Evolutionary conservation across 2,888 invertebrate genomes (phyloP), one percentile per base, ranked within the genome.

Genomic region (Oligia strigilis): DNA sequence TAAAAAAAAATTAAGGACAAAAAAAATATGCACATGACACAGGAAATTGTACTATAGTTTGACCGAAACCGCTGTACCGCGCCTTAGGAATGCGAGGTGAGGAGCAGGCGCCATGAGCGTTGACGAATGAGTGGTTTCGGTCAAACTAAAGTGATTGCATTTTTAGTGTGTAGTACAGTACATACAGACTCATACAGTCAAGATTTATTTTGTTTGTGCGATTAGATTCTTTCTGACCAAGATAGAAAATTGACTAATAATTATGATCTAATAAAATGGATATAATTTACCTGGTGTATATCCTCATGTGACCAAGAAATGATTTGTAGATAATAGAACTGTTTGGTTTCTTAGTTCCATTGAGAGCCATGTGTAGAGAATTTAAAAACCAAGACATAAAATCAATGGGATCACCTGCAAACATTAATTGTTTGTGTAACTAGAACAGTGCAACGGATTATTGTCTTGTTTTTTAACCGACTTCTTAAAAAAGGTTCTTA

Each of bases 331-430:
- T 98, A 77, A 99, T 99, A 60, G 99, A 99, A 75, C 99, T 99
- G 87, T 98, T 98, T 2, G 97, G 97, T 90, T 98, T 98, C 93
- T 99, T 99, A 1, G 98, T 99, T 43, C 99, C 99, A 94, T 99
- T 99, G 78, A 99, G 97, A 1, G 99, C 99, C 88, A 98, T 97
- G 93, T 99, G 99, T 58, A 99, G 97, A 0, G 99, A 99, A 94
- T 99, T 99, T 69, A 99, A 97, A 93, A 99, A 99, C 99, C 99
- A 99, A 0, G 99, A 99, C 79, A 99, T 97, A 94, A 99, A 99
- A 93, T 99, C 99, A 81, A 99, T 98, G 0, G 99, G 99, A 97
- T 99, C 99, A 90, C 99, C 99, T 99, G 90, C 11, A 91, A 92
- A 81, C 58, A 69, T 78, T 55, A 46, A n/a, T 29, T 14, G 0